Percentiles rank a stretch among this genome's conserved stretches.
These are phyloP conservation scores for Denticeps clupeoides DNA, from an alignment of 2,797 vertebrate species.

Conservation along the genomic window DNA sequence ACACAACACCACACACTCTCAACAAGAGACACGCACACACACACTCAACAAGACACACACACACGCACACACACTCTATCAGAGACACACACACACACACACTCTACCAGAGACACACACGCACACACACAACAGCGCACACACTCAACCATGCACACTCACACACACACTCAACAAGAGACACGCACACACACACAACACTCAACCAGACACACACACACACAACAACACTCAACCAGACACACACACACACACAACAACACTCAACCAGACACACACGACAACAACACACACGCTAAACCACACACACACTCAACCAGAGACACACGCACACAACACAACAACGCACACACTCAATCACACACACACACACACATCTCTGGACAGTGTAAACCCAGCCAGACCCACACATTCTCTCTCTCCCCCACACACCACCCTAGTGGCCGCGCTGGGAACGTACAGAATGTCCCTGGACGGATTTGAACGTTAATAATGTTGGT, in stretches of 20 bases:
- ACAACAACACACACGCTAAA: not conserved
- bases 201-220: not conserved
- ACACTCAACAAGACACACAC: not conserved
- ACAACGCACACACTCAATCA: not conserved
- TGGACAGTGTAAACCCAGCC: too few species aligned
- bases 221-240: not conserved
- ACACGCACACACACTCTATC: not conserved
- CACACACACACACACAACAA: not conserved
- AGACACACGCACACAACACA: constrained; percentile 1
- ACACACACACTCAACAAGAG: not conserved
- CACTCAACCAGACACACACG: not conserved
- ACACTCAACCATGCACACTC: not conserved
- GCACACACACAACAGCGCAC: not conserved
- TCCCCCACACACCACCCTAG: too few species aligned
- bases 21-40: not conserved
- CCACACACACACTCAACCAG: not conserved
- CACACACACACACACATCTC: constrained; percentile 2
- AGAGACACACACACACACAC: not conserved
- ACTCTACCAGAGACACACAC: constrained; percentile 1
- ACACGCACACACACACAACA: not conserved
- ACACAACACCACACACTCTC: not conserved
- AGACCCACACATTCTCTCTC: too few species aligned
- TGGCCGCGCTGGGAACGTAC: too few species aligned
- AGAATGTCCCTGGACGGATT: too few species aligned
- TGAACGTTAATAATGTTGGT: too few species aligned